Conservation (phyloP, 2,797 vertebrate species). For the Bryconaethiops microstoma region DNA sequence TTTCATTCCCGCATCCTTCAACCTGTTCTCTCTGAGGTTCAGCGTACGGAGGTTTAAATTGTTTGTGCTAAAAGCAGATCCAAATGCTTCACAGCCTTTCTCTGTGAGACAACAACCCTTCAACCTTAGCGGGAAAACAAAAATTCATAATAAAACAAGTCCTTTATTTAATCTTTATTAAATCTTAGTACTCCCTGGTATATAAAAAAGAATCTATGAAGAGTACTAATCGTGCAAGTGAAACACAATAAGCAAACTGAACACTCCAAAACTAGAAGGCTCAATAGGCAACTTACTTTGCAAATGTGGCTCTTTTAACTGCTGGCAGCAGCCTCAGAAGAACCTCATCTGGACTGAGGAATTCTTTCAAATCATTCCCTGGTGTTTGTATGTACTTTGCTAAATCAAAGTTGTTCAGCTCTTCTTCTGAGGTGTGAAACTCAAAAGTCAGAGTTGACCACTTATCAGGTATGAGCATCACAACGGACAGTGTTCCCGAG, state of each 20-base stretch:
- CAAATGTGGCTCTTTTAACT: slow-evolving; percentile 14
- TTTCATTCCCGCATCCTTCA: slow-evolving; percentile 17
- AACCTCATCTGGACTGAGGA: slow-evolving; percentile 20
- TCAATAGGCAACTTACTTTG: slow-evolving; percentile 4
- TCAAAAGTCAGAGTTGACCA: slow-evolving; percentile 35
- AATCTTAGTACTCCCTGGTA: neutral
- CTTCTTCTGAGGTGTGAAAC: slow-evolving; percentile 28
- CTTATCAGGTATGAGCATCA: slow-evolving; percentile 4
- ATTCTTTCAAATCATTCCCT: neutral
- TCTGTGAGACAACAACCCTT: slow-evolving; percentile 7
- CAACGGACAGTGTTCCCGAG: neutral
- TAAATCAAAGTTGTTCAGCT: slow-evolving; percentile 21
- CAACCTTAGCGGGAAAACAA: neutral
- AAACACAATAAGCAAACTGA: neutral
- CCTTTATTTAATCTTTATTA: no score
- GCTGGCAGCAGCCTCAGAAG: slow-evolving; percentile 21
- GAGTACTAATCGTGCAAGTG: no score
- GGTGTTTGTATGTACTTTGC: slow-evolving; percentile 16
- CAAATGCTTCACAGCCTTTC: slow-evolving; percentile 7
- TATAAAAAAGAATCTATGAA: neutral
- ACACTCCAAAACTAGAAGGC: neutral
- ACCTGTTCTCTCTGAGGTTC: slow-evolving; percentile 18
- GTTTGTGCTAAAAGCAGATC: neutral
- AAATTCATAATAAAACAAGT: neutral
- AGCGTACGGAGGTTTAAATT: neutral